These are phyloP conservation scores for Nebria salina DNA, from an alignment of 2,888 invertebrate species.

Conservation along the genomic window DNA sequence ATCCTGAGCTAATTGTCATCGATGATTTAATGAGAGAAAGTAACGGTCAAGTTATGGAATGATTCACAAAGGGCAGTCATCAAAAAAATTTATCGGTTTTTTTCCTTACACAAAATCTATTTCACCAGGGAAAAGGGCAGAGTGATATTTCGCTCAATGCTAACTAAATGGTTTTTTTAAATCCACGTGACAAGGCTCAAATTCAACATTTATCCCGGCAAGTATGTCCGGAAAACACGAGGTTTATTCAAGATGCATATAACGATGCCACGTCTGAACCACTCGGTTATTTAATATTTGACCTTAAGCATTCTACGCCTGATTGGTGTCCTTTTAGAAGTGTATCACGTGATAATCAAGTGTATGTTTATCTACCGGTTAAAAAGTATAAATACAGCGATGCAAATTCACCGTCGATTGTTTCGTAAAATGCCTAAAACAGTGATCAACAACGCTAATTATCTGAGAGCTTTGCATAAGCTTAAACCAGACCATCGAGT, in stretches of 20 bases:
- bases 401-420: slow-evolving; percentile 8
- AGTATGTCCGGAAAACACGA: slow-evolving; percentile 48
- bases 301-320: slow-evolving; percentile 49
- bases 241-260: slow-evolving; percentile 49
- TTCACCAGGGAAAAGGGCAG: slow-evolving; percentile 50
- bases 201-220: slow-evolving; percentile 48
- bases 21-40: slow-evolving; percentile 28
- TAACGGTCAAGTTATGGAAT: slow-evolving; percentile 9
- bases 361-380: slow-evolving; percentile 39
- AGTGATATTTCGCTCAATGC: slow-evolving; percentile 51
- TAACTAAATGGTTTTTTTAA: slow-evolving; percentile 51
- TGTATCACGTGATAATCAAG: no score
- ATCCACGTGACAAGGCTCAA: slow-evolving; percentile 49
- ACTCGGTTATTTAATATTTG: slow-evolving; percentile 49
- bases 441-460: slow-evolving; percentile 35
- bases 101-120: no score
- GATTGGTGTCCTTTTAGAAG: slow-evolving; percentile 45
- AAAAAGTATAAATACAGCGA: slow-evolving; percentile 19
- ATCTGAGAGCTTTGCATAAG: no score
- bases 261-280: slow-evolving; percentile 48
- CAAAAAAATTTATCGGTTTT: slow-evolving; percentile 34
- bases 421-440: slow-evolving; percentile 23
- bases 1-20: slow-evolving; percentile 26
- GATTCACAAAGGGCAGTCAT: slow-evolving; percentile 26
- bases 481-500: slow-evolving; percentile 31